These are phyloP conservation scores for Metaphire vulgaris DNA, from an alignment of 1,140 invertebrate species.

Conservation along the genomic window DNA sequence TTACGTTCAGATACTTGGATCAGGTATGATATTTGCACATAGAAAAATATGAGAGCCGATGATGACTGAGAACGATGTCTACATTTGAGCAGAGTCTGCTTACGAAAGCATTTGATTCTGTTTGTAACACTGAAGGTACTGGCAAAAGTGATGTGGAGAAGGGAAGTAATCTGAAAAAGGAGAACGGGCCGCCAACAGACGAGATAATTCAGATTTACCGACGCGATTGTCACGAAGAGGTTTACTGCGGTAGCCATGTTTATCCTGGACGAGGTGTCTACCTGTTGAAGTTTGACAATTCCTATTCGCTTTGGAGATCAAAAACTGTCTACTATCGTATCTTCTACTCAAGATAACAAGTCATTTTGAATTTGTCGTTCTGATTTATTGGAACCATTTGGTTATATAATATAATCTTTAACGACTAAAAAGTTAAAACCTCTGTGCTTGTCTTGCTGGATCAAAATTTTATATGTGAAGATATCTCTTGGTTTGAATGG, in stretches of 20 bases:
- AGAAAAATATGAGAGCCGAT: background rate
- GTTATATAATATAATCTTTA: no score
- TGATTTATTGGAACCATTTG: no score
- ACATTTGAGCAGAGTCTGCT: background rate
- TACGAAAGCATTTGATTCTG: background rate
- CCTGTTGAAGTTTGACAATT: conserved; percentile 98
- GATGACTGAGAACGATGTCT: background rate
- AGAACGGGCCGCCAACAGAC: conserved; percentile 59
- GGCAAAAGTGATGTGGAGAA: conserved; percentile 21
- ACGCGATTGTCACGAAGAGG: conserved; percentile 41
- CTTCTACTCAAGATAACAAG: conserved; percentile 58
- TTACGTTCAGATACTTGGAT: background rate
- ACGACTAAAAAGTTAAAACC: no score
- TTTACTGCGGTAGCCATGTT: conserved; percentile 90
- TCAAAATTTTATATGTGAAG: background rate
- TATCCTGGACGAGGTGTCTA: conserved; percentile 94
- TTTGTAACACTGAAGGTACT: background rate
- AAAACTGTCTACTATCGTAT: conserved; percentile 98
- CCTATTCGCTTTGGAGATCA: conserved; percentile 95
- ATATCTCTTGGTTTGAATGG: background rate
- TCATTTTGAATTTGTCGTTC: background rate
- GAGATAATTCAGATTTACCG: conserved; percentile 61
- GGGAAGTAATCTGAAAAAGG: conserved; percentile 5
- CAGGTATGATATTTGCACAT: background rate
- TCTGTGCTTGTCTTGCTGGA: background rate